Evolutionary conservation across 2,113 vertebrate species (phyloP).

Genomic region (Osmerus mordax): DNA sequence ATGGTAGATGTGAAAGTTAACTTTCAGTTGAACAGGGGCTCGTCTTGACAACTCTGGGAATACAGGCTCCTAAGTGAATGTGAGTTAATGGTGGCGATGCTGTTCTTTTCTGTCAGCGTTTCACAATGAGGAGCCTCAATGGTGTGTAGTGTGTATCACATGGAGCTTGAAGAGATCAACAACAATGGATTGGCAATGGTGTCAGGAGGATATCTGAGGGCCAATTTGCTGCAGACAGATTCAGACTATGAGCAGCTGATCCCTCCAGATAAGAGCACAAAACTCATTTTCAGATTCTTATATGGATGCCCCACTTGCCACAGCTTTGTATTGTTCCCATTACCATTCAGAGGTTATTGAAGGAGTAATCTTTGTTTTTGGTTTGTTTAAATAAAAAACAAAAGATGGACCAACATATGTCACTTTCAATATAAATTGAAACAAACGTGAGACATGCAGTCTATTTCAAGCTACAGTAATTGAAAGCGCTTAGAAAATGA

Average conservation of each 20-base stretch:
- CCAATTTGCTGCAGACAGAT: constrained; percentile 56
- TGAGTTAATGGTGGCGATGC: neutral
- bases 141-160: constrained; percentile 13
- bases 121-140: constrained; percentile 21
- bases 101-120: constrained; percentile 5
- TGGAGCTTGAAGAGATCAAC: constrained; percentile 28
- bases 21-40: constrained; percentile 23
- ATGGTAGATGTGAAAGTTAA: neutral
- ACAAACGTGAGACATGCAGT: neutral
- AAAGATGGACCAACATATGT: constrained; percentile 29
- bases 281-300: constrained; percentile 44
- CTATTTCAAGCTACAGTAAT: neutral
- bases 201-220: constrained; percentile 49
- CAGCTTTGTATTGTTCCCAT: constrained; percentile 24
- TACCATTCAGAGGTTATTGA: constrained; percentile 31
- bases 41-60: constrained; percentile 14
- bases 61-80: constrained; percentile 5
- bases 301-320: constrained; percentile 33
- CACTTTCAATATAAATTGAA: constrained; percentile 14
- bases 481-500: constrained; percentile 25
- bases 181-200: constrained; percentile 39
- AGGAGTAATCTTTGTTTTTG: constrained; percentile 20
- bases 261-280: constrained; percentile 43
- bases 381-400: constrained; percentile 19
- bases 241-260: constrained; percentile 52